These are phyloP conservation scores for Rhadina sibilatrix DNA, from an alignment of 2,113 vertebrate genomes.

Conservation along the genomic window DNA sequence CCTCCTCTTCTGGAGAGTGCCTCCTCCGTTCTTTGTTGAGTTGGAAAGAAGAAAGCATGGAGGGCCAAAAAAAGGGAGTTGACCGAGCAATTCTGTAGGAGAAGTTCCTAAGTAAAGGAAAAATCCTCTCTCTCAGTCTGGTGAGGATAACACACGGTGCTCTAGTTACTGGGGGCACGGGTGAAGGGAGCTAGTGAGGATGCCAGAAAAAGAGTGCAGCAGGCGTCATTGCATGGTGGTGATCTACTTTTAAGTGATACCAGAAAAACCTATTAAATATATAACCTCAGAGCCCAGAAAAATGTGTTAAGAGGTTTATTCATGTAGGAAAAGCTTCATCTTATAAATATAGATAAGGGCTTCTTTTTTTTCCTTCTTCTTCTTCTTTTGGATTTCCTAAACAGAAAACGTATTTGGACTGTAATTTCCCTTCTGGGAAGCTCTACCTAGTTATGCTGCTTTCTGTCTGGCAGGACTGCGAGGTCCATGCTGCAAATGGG, in stretches of 20 bases:
- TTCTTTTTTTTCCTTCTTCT: constrained; percentile 21
- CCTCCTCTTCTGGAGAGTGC: not conserved
- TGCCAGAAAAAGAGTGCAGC: constrained; percentile 64
- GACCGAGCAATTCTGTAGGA: not conserved
- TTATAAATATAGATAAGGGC: constrained; percentile 68
- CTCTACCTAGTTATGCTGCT: constrained; percentile 7
- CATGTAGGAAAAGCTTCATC: constrained; percentile 56
- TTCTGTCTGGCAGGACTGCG: not conserved
- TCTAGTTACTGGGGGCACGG: constrained; percentile 49
- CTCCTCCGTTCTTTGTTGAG: not conserved
- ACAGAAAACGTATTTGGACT: not conserved
- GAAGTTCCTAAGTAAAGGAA: constrained; percentile 9
- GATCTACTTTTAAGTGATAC: constrained; percentile 61
- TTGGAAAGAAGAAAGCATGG: not conserved
- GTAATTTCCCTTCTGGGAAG: constrained; percentile 47
- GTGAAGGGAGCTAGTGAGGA: constrained; percentile 54
- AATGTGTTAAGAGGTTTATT: constrained; percentile 66
- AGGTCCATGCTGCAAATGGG: not conserved
- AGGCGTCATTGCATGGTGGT: constrained; percentile 52
- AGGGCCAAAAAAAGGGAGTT: not conserved
- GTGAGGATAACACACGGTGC: constrained; percentile 36
- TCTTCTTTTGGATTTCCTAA: constrained; percentile 53
- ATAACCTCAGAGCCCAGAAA: constrained; percentile 59
- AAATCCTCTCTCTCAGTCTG: constrained; percentile 11
- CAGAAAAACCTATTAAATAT: constrained; percentile 70